Evolutionary conservation across 2,113 vertebrate genomes (phyloP).

Genomic region (Balaenoptera acutorostrata): DNA sequence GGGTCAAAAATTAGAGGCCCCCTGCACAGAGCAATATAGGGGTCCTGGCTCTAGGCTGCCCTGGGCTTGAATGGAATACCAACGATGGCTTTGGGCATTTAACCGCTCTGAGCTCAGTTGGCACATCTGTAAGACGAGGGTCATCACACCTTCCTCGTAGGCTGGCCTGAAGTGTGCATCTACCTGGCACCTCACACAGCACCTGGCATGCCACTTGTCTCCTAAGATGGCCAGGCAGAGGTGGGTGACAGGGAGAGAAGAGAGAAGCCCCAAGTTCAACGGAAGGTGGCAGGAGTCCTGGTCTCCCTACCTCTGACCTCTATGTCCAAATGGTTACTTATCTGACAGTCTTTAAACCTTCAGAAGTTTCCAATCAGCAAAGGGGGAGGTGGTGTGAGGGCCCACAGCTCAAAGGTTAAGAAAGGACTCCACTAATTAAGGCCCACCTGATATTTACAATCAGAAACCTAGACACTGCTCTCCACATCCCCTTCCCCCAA

Average conservation of each 20-base stretch:
- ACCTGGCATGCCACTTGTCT: not conserved
- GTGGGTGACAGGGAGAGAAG: slow-evolving; percentile 42
- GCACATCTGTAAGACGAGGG: not conserved
- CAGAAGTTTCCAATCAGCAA: slow-evolving; percentile 65
- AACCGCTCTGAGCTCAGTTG: not conserved
- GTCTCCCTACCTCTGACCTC: not conserved
- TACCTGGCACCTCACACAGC: not conserved
- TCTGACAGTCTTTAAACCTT: slow-evolving; percentile 55
- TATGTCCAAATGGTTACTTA: not conserved
- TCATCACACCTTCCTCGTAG: not conserved
- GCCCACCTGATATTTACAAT: not conserved
- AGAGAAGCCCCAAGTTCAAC: slow-evolving; percentile 12
- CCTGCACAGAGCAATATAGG: not conserved
- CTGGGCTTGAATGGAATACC: not conserved
- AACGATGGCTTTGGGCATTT: not conserved
- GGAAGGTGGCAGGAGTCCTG: slow-evolving; percentile 54
- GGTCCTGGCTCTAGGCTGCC: slow-evolving; percentile 39
- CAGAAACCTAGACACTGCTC: not conserved
- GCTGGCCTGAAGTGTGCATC: not conserved
- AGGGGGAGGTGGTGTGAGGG: not conserved
- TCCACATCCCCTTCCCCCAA: not conserved
- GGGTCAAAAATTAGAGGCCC: slow-evolving; percentile 55
- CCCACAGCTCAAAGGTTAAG: slow-evolving; percentile 27
- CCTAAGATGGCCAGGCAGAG: not conserved
- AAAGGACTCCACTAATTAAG: not conserved